Conservation (phyloP, 2,797 vertebrate species). For the Okamejei kenojei region DNA sequence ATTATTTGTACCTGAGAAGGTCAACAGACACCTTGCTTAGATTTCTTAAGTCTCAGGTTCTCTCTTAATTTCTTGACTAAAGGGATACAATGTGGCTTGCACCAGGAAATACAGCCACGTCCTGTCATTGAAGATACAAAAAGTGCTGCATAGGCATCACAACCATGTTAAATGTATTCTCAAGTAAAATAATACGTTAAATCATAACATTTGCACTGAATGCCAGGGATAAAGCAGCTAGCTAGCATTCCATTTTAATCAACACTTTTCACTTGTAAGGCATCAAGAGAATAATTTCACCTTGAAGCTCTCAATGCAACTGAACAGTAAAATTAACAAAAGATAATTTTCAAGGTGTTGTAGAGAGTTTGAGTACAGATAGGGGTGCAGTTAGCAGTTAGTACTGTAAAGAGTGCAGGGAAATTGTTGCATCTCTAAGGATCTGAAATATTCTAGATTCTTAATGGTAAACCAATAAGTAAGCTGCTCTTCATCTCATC, state of each 20-base stretch:
- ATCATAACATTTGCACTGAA: not conserved
- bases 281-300: not conserved
- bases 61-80: not conserved
- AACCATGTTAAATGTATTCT: not conserved
- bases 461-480: not conserved
- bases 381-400: too few relatives aligned
- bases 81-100: not conserved
- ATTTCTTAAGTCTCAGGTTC: not conserved
- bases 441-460: not conserved
- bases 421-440: not conserved
- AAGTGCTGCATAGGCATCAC: not conserved
- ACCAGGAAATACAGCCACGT: not conserved
- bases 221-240: not conserved
- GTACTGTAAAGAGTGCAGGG: too few relatives aligned
- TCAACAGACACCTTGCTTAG: not conserved
- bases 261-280: not conserved
- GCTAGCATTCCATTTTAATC: not conserved
- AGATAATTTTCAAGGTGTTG: not conserved
- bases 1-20: not conserved
- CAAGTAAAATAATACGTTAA: not conserved
- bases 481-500: not conserved
- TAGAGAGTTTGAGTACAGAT: not conserved
- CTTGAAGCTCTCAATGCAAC: not conserved
- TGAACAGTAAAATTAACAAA: not conserved
- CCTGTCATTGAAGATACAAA: not conserved